Conservation (phyloP, 2,888 invertebrate genomes). For the Sipunculus nudus region DNA sequence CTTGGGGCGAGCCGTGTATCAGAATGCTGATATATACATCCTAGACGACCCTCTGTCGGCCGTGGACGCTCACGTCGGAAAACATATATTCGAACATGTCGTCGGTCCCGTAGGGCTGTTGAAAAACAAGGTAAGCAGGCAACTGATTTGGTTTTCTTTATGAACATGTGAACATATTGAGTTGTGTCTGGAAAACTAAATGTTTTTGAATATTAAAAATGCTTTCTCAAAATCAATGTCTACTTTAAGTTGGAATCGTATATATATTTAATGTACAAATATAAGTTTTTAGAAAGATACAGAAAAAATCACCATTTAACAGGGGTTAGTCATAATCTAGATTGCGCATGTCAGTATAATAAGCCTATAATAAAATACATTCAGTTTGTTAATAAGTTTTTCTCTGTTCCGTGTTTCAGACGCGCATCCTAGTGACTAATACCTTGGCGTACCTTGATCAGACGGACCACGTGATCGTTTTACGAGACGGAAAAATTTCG, state of each 20-base stretch:
- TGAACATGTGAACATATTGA: slow-evolving; percentile 15
- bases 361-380: no score
- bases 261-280: no score
- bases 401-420: no score
- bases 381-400: no score
- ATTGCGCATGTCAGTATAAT: no score
- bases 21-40: slow-evolving; percentile 52
- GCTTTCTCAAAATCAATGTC: no score
- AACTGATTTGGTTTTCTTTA: slow-evolving; percentile 19
- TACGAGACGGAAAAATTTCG: slow-evolving; percentile 34
- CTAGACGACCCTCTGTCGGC: slow-evolving; percentile 60
- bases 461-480: slow-evolving; percentile 41
- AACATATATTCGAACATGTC: slow-evolving; percentile 53
- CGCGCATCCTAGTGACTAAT: slow-evolving; percentile 44
- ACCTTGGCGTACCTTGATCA: slow-evolving; percentile 36
- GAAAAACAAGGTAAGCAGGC: slow-evolving; percentile 48
- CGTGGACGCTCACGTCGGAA: slow-evolving; percentile 57
- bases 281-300: no score
- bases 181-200: no score
- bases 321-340: no score
- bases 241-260: no score
- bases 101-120: slow-evolving; percentile 52
- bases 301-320: no score
- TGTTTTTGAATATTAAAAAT: no score
- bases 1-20: slow-evolving; percentile 56